Percentiles rank a stretch among this genome's conserved stretches.
Conservation (phyloP, 2,888 invertebrate genomes). For the Lasioglossum pauxillum region DNA sequence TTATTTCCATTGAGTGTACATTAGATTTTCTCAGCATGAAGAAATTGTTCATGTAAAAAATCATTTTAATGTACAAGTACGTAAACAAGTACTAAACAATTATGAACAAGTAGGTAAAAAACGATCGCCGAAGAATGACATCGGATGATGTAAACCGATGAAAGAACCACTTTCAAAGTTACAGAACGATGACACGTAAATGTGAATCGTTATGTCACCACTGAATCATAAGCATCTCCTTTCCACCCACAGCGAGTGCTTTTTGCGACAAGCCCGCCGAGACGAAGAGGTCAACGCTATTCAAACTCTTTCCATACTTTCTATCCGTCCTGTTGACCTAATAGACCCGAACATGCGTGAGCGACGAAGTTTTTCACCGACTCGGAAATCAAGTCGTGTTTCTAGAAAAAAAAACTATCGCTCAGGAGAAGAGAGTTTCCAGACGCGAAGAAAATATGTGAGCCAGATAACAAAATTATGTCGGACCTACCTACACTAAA, state of each 20-base stretch:
- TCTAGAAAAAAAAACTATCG: neutral
- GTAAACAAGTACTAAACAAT: too few relatives aligned
- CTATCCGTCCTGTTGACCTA: neutral
- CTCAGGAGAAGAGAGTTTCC: neutral
- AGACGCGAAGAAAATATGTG: neutral
- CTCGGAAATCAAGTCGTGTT: neutral
- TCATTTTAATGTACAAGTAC: too few relatives aligned
- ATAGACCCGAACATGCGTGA: neutral
- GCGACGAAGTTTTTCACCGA: neutral
- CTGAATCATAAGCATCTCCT: neutral
- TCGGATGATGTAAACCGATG: neutral
- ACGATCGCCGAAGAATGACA: neutral
- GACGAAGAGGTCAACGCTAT: neutral
- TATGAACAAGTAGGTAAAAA: neutral
- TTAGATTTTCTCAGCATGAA: neutral
- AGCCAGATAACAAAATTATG: neutral
- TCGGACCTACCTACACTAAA: neutral
- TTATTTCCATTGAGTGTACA: neutral
- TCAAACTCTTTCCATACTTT: neutral
- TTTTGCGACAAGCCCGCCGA: neutral
- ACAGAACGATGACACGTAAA: neutral
- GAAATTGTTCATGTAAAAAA: neutral
- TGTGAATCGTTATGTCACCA: neutral
- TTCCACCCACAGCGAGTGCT: neutral
- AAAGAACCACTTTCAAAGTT: neutral